These are phyloP conservation scores for Mellivora capensis DNA, from an alignment of 2,113 vertebrate species.

Conservation along the genomic window DNA sequence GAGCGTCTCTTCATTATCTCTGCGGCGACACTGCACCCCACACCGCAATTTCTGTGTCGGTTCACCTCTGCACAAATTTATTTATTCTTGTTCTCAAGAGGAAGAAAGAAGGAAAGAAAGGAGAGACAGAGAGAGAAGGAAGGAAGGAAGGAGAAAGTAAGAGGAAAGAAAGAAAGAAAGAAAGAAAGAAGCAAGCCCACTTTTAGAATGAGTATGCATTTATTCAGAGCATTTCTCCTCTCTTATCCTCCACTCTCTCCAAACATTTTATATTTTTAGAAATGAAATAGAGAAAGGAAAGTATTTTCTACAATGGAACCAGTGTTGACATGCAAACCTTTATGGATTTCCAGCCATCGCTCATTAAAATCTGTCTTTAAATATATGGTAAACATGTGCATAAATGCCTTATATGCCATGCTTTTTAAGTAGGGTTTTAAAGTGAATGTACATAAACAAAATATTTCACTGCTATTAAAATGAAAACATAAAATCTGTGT, in stretches of 20 bases:
- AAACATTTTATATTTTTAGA: constrained; percentile 77
- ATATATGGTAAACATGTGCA: constrained; percentile 71
- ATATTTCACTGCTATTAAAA: constrained; percentile 79
- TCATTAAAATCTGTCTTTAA: constrained; percentile 79
- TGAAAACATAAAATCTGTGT: constrained; percentile 71
- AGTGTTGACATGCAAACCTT: constrained; percentile 74
- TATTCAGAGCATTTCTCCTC: not conserved
- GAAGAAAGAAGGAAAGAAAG: not conserved
- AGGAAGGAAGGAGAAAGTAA: not conserved
- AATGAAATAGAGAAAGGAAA: constrained; percentile 76
- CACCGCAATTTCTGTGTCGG: not conserved
- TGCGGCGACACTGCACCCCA: not conserved
- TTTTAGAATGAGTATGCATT: not conserved
- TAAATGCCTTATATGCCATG: not conserved
- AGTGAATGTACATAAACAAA: constrained; percentile 76
- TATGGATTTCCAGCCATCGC: constrained; percentile 76
- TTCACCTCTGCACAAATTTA: not conserved
- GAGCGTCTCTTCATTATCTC: not conserved
- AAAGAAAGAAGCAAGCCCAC: not conserved
- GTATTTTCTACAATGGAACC: constrained; percentile 77
- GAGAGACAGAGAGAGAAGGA: not conserved
- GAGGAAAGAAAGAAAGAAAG: not conserved
- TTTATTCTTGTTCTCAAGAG: constrained; percentile 1
- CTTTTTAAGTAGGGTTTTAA: constrained; percentile 74
- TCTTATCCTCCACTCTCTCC: constrained; percentile 36